Base-by-base conservation (phyloP, 1,140 invertebrate species). In the silkworm (Bombyx mori) region DNA sequence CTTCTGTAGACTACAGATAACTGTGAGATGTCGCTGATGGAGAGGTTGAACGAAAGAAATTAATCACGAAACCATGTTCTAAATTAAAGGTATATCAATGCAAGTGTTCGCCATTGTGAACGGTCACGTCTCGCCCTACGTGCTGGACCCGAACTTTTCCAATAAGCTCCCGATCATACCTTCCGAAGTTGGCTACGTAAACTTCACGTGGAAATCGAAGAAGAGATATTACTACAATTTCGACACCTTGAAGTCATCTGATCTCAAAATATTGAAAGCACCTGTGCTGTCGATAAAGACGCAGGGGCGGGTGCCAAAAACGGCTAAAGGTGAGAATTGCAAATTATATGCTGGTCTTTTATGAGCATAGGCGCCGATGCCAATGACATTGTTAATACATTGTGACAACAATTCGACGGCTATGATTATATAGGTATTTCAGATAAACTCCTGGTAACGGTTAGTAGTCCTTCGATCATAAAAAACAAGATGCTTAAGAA, bases 181-280 rank as follows among this genome's bases (percentile, higher is more conserved):
- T 0, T 94, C 95, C 10, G 96, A 97, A 89, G 94, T 97, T 44
- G 92, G 92, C 50, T 93, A 93, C 71, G 95, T 98, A 3, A 97
- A 97, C 83, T 97, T 98, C 72, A 97, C 96, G 7, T 97, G 96
- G 96, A 94, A 94, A 77, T 93, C 95, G 10, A 95, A 90, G 44
- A 95, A 94, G 80, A 94, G 94, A 74, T 97, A 97, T 86, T 92
- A 91, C 78, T 97, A 97, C 75, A 91, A 96, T 82, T 97, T 97
- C 80, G 94, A 96, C 79, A 90, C 91, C 50, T 86, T 98, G 52
- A 92, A 95, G 65, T 96, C 95, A 4, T 94, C 92, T 68, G 93
- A 97, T 81, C 92, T 95, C 61, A 92, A 92, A 60, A 94, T 97
- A 66, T 75, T 98, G 45, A 92, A 94, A 74, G 91, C 94, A 12